Evolutionary conservation across 2,888 invertebrate species (phyloP), one percentile per base, ranked within the genome.

Genomic region (Metacarcinus magister): DNA sequence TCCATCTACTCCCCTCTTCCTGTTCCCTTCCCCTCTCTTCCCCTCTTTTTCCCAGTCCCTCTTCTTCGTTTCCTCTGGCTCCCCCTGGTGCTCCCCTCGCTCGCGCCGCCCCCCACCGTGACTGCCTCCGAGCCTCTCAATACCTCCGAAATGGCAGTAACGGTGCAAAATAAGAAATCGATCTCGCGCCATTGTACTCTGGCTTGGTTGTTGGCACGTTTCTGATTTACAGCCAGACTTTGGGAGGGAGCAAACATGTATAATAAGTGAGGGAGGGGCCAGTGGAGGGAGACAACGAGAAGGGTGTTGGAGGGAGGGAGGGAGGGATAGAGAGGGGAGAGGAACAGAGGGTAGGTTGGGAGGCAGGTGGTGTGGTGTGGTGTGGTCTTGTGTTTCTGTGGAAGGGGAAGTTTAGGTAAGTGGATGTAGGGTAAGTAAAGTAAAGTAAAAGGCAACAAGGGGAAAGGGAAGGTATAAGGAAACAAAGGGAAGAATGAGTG

Each of bases 121-220:
- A 54, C 13, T 67, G 75, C 46, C 87, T n/a, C 92, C 67, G 67
- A 32, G 10, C 92, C 54, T 89, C 67, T 94, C 93, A 94, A 90
- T 94, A 93, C 95, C 93, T 48, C 94, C 67, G 91, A 93, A 95
- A 95, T 91, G 93, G 93, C 95, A 95, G 93, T 95, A 94, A 95
- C 95, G 95, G 95, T 90, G 95, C 95, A 94, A 95, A 95, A 95
- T 95, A 93, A 94, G 95, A 89, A 94, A 95, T 95, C 95, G 95
- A 95, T 95, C 67, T 60, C 54, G n/a, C 46, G 94, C 95, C 46
- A 95, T 95, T 95, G 95, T 95, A 60, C 46, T 87, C 43, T 39
- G 94, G 60, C 87, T 93, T 90, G 94, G 93, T 90, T 94, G 95
- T 95, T 95, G 95, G 95, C 95, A 91, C 28, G 54, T 32, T 48